These are phyloP conservation scores for Junonia oenone DNA, from an alignment of 2,888 invertebrate genomes.

Conservation along the genomic window DNA sequence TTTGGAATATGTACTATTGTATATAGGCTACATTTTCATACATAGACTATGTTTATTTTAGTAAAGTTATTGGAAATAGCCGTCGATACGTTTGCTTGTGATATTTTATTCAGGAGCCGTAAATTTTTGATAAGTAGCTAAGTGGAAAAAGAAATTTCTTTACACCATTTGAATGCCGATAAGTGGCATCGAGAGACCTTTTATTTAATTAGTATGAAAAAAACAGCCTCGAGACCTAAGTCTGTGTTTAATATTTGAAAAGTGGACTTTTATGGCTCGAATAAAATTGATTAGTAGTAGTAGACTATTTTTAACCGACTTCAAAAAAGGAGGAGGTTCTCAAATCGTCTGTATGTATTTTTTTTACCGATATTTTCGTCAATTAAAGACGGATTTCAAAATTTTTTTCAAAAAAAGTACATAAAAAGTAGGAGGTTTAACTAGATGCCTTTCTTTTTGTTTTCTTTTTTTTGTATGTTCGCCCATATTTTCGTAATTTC, in stretches of 20 bases:
- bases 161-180: constrained; percentile 19
- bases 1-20: background rate
- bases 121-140: background rate
- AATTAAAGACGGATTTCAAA: too few species aligned
- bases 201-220: constrained; percentile 12
- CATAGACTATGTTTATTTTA: background rate
- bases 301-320: too few species aligned
- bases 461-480: too few species aligned
- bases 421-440: too few species aligned
- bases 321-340: too few species aligned
- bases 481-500: too few species aligned
- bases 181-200: constrained; percentile 1
- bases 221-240: too few species aligned
- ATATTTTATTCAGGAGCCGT: background rate
- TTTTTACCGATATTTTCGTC: too few species aligned
- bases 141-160: constrained; percentile 9
- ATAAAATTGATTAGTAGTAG: background rate
- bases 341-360: too few species aligned
- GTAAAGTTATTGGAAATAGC: background rate
- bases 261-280: background rate
- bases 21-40: background rate
- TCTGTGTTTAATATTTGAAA: constrained; percentile 1
- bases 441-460: too few species aligned
- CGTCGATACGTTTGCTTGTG: background rate
- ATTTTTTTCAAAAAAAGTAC: too few species aligned